Evolutionary conservation across 2,888 invertebrate genomes (phyloP), one percentile per base, ranked within the genome.

Genomic region (Pharmacophagus antenor): DNA sequence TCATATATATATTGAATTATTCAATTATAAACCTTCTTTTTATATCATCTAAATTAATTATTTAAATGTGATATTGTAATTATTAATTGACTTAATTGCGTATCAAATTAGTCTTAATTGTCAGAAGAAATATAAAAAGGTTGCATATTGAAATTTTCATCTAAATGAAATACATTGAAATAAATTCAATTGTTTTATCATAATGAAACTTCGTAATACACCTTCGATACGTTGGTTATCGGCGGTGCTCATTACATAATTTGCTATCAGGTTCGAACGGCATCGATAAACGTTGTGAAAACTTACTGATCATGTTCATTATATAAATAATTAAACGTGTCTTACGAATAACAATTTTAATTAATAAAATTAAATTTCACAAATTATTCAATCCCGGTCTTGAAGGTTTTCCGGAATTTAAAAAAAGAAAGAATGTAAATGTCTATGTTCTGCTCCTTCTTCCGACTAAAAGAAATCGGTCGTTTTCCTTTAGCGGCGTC

Each of bases 401-500:
- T n/a, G n/a, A n/a, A n/a, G n/a, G n/a, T n/a, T n/a, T n/a, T n/a
- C n/a, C n/a, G n/a, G n/a, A n/a, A n/a, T n/a, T 15, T 6, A 44
- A 44, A 51, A 51, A 31, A 46, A 47, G 15, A 17, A 37, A 41
- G 5, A 27, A 41, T 37, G 17, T 37, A 46, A 51, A n/a, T n/a
- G n/a, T 60, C 60, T 56, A n/a, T 41, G 55, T 41, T 20, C 31
- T 60, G 51, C 42, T 44, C 21, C 37, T 15, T 7, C 23, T 7
- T 31, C 56, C 18, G 21, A 51, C 55, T n/a, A n/a, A 56, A 60
- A 60, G 60, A 60, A 60, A 60, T 54, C 54, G 55, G 60, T 48
- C 54, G 59, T 60, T 60, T 60, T 60, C 60, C 60, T 60, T 60
- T 23, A 54, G 54, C 17, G 44, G 54, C 18, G 59, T 50, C 50